Base-by-base conservation (phyloP, 23 tunicate genomes). In the Aplidium turbinatum region DNA sequence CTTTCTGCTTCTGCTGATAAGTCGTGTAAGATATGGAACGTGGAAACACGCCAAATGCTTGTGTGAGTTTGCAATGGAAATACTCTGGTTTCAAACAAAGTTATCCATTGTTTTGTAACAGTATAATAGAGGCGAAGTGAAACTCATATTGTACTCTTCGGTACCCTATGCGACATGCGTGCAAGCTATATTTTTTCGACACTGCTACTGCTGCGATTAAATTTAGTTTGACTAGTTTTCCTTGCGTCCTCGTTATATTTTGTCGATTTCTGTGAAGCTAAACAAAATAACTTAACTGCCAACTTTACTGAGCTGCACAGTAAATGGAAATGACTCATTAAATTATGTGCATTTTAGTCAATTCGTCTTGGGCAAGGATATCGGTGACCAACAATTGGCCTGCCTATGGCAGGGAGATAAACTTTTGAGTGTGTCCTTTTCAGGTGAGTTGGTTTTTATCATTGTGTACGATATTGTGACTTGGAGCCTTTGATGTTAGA, bases 1-100 rank as follows among this genome's bases (percentile, higher is more conserved):
- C n/a, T 95, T 5, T 78, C 99, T 0, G 92, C 87, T 45, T 78
- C 87, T 75, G 99, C 89, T 32, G 99, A 95, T 58, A 95, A 95
- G 79, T 58, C 81, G 19, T 78, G 67, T 19, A 88, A 88, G 53
- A 83, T 95, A 3, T 95, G 93, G 93, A 70, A 95, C 57, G 73
- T 83, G 0, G 99, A 88, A 68, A 58, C 89, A 2, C 46, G 84
- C 50, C 58, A 76, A 33, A 42, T 53, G 69, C 38, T 57, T 57
- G 63, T 46, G 91, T 85, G 23, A 64, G 91, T 65, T 18, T 29
- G 22, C n/a, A n/a, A n/a, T n/a, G n/a, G n/a, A n/a, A n/a, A n/a
- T n/a, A n/a, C n/a, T 16, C 7, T 24, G 24, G 7, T 56, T 45
- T 13, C 51, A 45, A 45, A 45, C 18, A 18, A 45, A 18, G 51